phyloP scores from a whole-genome alignment of 2,888 invertebrate species.

The Oscheius sp. region DNA sequence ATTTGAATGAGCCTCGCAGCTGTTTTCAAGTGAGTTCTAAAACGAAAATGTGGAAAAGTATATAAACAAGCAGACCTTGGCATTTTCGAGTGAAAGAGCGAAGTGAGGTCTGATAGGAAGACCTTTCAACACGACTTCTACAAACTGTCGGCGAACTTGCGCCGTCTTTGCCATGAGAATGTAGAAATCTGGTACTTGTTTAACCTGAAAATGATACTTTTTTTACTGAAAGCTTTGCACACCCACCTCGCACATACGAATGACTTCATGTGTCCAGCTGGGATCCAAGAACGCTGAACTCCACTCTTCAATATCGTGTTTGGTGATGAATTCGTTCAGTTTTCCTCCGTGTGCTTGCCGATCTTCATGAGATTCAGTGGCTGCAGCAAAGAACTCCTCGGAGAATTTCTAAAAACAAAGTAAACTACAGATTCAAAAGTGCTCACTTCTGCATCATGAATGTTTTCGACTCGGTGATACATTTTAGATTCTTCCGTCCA shows the following conservation, averaged over 20 bases:
- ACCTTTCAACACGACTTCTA: constrained; percentile 66
- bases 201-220: constrained; percentile 35
- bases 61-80: constrained; percentile 49
- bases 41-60: not conserved
- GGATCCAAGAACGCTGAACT: constrained; percentile 68
- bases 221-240: not conserved
- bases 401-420: constrained; percentile 50
- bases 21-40: constrained; percentile 58
- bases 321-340: constrained; percentile 62
- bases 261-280: constrained; percentile 69
- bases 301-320: constrained; percentile 71
- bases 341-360: constrained; percentile 43
- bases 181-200: constrained; percentile 64
- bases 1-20: constrained; percentile 48
- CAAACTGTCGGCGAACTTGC: constrained; percentile 66
- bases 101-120: constrained; percentile 62
- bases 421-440: not conserved
- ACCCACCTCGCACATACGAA: constrained; percentile 52
- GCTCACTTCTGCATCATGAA: constrained; percentile 54
- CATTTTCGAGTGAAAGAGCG: constrained; percentile 61
- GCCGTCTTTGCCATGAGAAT: constrained; percentile 63
- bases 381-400: constrained; percentile 59
- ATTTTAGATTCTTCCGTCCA: constrained; percentile 56
- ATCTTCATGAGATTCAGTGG: constrained; percentile 48
- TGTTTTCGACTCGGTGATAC: constrained; percentile 64